These are phyloP conservation scores for Tridacna crocea DNA, from an alignment of 2,888 invertebrate species.

Conservation along the genomic window DNA sequence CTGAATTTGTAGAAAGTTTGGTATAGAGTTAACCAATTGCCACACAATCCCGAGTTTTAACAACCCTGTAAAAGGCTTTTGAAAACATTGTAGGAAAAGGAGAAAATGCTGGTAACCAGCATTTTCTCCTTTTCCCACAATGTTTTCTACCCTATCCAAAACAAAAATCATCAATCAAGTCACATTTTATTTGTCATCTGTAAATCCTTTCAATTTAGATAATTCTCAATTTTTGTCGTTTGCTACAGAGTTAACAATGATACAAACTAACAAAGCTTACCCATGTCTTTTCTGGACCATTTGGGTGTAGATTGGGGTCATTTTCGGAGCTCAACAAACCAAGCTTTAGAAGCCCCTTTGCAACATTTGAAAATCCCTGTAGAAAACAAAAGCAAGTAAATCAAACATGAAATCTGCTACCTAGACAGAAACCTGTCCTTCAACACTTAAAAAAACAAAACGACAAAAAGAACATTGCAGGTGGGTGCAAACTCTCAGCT, in stretches of 20 bases:
- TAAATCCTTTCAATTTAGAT: too few species aligned
- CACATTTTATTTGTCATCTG: background rate
- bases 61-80: too few species aligned
- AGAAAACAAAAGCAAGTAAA: slow-evolving; percentile 15
- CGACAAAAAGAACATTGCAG: background rate
- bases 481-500: too few species aligned
- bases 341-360: slow-evolving; percentile 93
- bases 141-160: background rate
- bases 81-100: background rate
- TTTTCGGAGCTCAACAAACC: slow-evolving; percentile 94
- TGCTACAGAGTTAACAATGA: too few species aligned
- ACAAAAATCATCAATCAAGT: background rate
- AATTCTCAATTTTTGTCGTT: too few species aligned
- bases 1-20: too few species aligned
- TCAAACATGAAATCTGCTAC: too few species aligned
- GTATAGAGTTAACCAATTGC: too few species aligned
- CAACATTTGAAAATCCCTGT: slow-evolving; percentile 93
- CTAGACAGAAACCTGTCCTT: background rate
- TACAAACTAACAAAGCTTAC: too few species aligned
- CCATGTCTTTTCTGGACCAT: slow-evolving; percentile 98
- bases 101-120: background rate
- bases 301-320: slow-evolving; percentile 95
- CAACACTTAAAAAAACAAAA: background rate
- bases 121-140: background rate
- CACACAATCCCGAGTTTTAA: too few species aligned